phyloP scores from a whole-genome alignment of 1,140 invertebrate genomes.

The Tetramorium simillimum region DNA sequence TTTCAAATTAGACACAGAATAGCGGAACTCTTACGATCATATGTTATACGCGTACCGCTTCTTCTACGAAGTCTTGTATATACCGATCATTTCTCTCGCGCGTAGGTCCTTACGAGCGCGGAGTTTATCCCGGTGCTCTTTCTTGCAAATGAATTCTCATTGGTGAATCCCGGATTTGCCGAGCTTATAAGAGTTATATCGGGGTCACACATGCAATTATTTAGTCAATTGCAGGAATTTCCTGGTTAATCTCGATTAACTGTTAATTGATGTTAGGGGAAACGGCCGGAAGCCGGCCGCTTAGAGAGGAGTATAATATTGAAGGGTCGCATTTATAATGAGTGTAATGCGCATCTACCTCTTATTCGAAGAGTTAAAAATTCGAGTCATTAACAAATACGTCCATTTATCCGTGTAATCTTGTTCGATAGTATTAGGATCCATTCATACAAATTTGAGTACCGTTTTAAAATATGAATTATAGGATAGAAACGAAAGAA shows the following conservation, averaged over 20 bases:
- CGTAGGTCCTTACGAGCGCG: background rate
- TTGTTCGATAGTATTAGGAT: background rate
- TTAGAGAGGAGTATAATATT: conserved; percentile 11
- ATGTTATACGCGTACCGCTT: background rate
- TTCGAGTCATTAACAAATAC: background rate
- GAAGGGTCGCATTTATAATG: conserved; percentile 14
- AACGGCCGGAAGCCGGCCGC: conserved; percentile 17
- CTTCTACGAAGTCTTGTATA: conserved; percentile 3
- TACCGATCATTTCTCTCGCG: background rate
- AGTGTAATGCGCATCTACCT: background rate
- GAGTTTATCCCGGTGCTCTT: conserved; percentile 3
- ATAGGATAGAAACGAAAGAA: background rate
- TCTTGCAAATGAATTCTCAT: background rate
- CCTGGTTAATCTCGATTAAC: conserved; percentile 47
- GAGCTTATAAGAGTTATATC: background rate
- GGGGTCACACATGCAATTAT: conserved; percentile 10
- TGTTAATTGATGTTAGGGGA: conserved; percentile 43
- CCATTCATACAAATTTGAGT: no score
- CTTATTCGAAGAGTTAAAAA: conserved; percentile 15
- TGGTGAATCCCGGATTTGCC: background rate
- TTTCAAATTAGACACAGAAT: conserved; percentile 38
- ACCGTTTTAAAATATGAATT: background rate
- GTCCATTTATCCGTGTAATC: background rate
- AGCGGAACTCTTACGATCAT: conserved; percentile 30
- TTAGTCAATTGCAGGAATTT: conserved; percentile 16